Base-by-base conservation (phyloP, 2,888 invertebrate genomes). In the Lepidochitona cinerea region DNA sequence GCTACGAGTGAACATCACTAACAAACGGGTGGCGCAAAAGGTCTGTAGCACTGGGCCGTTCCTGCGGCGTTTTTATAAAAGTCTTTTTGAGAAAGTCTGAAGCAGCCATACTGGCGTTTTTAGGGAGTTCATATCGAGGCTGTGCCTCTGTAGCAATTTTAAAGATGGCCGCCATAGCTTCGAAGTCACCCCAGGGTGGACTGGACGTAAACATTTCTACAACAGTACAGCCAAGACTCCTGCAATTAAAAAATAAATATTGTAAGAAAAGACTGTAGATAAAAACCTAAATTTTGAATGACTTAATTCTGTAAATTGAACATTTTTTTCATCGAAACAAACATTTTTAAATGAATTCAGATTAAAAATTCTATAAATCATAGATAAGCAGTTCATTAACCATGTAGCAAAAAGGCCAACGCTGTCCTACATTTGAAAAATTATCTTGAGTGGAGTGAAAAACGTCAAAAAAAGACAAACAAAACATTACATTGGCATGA, bases 181-280 rank as follows among this genome's bases (percentile, higher is more conserved):
- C 91, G 41, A 85, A 85, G 52, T 90, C 88, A 33, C 85, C 81
- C 84, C 88, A 91, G 0, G 91, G 91, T n/a, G 91, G 91, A 75
- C 84, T 84, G 65, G 81, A 83, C 0, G 89, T 89, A 35, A 91
- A 79, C 90, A 91, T 90, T 83, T 91, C 91, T 26, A 91, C 90
- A 26, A 91, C 82, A 0, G 91, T 90, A 77, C 90, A 89, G n/a
- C 89, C 91, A 3, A 91, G 79, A 79, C 90, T 90, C 91, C 91
- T 91, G 86, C n/a, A 81, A 84, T 49, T 7, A 65, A 67, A 69
- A 37, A 68, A 66, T 69, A 41, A 71, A 37, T n/a, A n/a, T n/a
- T n/a, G n/a, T n/a, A n/a, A n/a, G n/a, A n/a, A n/a, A n/a, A n/a
- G n/a, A n/a, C n/a, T n/a, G n/a, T n/a, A n/a, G n/a, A n/a, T n/a